These are phyloP conservation scores for Metaphire vulgaris DNA, from an alignment of 1,140 invertebrate species.

Conservation along the genomic window DNA sequence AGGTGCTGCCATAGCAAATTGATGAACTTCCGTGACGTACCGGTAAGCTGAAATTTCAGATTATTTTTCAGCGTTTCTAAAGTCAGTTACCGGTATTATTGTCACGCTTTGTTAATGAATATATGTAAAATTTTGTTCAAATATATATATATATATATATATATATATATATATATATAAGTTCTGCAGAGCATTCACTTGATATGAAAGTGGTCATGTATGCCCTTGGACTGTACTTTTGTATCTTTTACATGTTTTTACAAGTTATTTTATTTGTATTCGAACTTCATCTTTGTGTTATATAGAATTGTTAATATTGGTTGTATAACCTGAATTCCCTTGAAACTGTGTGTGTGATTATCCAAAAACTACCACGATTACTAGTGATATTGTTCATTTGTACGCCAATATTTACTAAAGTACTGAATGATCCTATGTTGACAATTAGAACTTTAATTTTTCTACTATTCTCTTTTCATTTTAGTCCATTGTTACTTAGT, in stretches of 20 bases:
- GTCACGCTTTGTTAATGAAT: background rate
- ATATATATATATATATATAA: background rate
- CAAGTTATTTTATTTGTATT: background rate
- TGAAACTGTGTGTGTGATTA: too few species aligned
- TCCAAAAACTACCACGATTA: too few species aligned
- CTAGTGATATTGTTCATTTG: too few species aligned
- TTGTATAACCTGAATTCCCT: background rate
- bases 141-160: slow-evolving; percentile 1
- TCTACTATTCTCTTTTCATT: too few species aligned
- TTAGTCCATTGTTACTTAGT: too few species aligned
- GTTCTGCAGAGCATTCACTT: background rate
- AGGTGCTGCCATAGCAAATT: background rate
- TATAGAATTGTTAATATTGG: background rate
- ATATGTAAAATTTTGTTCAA: background rate
- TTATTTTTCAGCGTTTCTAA: background rate
- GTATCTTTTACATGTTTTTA: background rate
- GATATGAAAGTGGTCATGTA: too few species aligned
- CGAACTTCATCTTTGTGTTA: background rate
- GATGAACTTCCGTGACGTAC: background rate
- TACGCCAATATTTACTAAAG: too few species aligned
- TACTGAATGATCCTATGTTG: too few species aligned
- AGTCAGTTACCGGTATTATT: background rate
- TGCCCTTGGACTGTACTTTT: background rate
- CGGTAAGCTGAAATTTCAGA: background rate
- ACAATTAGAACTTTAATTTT: too few species aligned